These are phyloP conservation scores for Oncopeltus fasciatus DNA, from an alignment of 1,140 invertebrate genomes.

Conservation along the genomic window DNA sequence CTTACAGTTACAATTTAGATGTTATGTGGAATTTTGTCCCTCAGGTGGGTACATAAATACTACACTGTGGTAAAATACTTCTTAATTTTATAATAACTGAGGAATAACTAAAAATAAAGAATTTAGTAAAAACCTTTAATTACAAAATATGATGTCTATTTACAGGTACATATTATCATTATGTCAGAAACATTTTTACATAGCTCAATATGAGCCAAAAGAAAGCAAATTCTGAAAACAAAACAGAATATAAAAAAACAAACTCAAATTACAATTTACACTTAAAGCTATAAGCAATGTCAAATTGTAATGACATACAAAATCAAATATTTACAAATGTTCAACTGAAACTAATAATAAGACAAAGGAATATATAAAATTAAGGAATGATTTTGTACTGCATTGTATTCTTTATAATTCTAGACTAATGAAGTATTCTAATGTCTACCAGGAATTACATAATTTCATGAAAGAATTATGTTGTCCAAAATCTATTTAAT, in stretches of 20 bases:
- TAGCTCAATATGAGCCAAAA: slow-evolving; percentile 7
- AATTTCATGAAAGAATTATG: too few relatives aligned
- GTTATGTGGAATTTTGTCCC: too few relatives aligned
- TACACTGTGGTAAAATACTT: too few relatives aligned
- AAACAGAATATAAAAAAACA: background rate
- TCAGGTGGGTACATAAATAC: too few relatives aligned
- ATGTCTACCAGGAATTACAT: background rate
- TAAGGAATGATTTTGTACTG: slow-evolving; percentile 1
- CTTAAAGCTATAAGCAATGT: slow-evolving; percentile 8
- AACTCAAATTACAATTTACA: background rate
- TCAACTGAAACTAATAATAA: too few relatives aligned
- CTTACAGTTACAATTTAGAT: too few relatives aligned
- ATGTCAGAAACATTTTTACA: slow-evolving; percentile 5
- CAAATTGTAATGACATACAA: background rate
- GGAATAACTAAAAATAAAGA: too few relatives aligned
- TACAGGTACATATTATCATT: slow-evolving; percentile 8
- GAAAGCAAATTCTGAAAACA: background rate
- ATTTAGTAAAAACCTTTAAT: slow-evolving; percentile 7
- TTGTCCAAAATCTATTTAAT: too few relatives aligned
- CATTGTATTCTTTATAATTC: background rate
- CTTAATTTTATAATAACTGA: too few relatives aligned
- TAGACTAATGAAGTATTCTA: background rate
- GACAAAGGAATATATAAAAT: background rate
- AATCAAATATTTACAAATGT: background rate
- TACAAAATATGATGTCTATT: slow-evolving; percentile 6